Evolutionary conservation across 2,113 vertebrate species (phyloP).

Genomic region (Rhabdornis inornatus): DNA sequence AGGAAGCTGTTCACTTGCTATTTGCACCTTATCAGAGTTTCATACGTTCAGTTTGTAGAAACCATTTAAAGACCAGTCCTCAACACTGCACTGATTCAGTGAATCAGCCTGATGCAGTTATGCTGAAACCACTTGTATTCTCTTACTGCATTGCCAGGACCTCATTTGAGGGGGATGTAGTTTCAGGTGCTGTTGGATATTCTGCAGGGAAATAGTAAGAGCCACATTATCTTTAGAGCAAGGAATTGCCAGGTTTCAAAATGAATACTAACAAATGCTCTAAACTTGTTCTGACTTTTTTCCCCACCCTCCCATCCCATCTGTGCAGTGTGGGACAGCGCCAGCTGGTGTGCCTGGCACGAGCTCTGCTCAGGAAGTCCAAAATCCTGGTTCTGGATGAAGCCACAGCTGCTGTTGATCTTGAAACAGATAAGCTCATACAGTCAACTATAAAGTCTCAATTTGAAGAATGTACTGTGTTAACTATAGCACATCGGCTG

Average conservation of each 20-base stretch:
- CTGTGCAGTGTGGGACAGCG: conserved; percentile 85
- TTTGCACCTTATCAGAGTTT: not conserved
- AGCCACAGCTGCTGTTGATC: conserved; percentile 93
- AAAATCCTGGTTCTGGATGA: conserved; percentile 94
- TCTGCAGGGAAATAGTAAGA: not conserved
- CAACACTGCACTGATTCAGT: not conserved
- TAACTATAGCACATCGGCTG: conserved; percentile 93
- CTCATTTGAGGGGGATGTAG: not conserved
- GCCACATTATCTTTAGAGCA: not conserved
- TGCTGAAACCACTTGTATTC: not conserved
- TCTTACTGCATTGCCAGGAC: not conserved
- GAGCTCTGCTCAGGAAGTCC: conserved; percentile 92
- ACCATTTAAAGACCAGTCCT: not conserved
- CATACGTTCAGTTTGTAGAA: not conserved
- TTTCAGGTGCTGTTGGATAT: not conserved
- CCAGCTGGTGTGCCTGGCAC: conserved; percentile 91
- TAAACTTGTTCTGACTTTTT: not conserved
- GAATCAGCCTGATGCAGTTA: not conserved
- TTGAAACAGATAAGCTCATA: conserved; percentile 92
- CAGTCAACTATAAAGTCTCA: conserved; percentile 92
- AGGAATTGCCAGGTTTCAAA: not conserved
- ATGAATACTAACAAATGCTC: not conserved
- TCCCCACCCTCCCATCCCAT: not conserved
- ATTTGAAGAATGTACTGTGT: conserved; percentile 88
- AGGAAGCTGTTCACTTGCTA: not conserved